These are phyloP conservation scores for Drosophila teissieri DNA, from an alignment of 1,140 invertebrate species.

Conservation along the genomic window DNA sequence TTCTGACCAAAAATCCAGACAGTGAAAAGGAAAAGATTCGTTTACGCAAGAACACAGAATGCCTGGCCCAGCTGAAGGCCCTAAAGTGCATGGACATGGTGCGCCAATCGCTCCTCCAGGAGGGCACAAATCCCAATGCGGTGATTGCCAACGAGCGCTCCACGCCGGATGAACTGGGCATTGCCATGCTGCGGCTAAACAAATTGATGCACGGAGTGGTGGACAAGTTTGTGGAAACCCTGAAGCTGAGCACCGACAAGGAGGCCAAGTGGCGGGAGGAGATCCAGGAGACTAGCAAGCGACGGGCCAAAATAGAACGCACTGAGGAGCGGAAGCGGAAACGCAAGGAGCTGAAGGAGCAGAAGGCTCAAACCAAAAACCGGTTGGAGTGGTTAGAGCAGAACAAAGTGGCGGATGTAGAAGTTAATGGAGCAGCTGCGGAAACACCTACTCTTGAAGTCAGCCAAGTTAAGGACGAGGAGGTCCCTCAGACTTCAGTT, in stretches of 20 bases:
- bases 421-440: background rate
- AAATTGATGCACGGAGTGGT: conserved; percentile 67
- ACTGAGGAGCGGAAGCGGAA: conserved; percentile 63
- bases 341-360: conserved; percentile 66
- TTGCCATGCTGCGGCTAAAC: conserved; percentile 69
- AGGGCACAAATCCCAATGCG: conserved; percentile 51
- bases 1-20: conserved; percentile 49
- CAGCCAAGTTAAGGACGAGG: background rate
- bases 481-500: background rate
- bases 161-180: conserved; percentile 68
- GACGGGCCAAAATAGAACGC: conserved; percentile 53
- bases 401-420: conserved; percentile 28
- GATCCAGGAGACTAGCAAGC: conserved; percentile 71
- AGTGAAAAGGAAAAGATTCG: conserved; percentile 59
- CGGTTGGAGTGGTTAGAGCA: conserved; percentile 70
- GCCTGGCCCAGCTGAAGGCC: conserved; percentile 60
- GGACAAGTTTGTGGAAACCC: conserved; percentile 40
- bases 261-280: conserved; percentile 63
- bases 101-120: conserved; percentile 44
- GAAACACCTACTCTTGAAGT: background rate
- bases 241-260: conserved; percentile 48
- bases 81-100: conserved; percentile 59
- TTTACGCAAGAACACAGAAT: conserved; percentile 52
- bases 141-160: conserved; percentile 72
- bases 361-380: conserved; percentile 59